phyloP scores from a whole-genome alignment of 1,140 invertebrate genomes.

The Uloborus diversus region DNA sequence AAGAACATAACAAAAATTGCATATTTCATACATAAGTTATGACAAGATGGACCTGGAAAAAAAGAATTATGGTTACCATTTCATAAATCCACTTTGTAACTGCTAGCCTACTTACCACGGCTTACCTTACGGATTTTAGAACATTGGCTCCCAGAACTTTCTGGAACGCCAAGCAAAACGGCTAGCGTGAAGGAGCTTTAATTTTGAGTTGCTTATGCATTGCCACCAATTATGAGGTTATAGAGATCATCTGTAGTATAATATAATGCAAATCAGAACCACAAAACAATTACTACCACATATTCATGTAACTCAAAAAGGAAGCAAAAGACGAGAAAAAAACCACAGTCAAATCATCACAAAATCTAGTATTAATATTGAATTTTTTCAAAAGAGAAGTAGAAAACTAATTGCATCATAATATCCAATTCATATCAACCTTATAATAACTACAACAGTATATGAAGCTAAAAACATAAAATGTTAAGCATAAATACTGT shows the following conservation, averaged over 20 bases:
- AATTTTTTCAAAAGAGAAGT: too few relatives aligned
- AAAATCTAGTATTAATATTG: too few relatives aligned
- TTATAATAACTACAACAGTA: too few relatives aligned
- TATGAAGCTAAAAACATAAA: too few relatives aligned
- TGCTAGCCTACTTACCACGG: constrained; percentile 42
- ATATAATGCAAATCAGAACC: constrained; percentile 46
- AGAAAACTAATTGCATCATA: too few relatives aligned
- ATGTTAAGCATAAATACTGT: too few relatives aligned
- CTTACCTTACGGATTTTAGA: constrained; percentile 27
- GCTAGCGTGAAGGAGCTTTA: constrained; percentile 33
- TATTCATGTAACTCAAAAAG: not conserved
- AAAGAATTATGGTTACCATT: constrained; percentile 1
- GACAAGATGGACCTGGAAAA: not conserved
- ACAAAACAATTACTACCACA: constrained; percentile 19
- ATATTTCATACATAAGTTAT: constrained; percentile 33
- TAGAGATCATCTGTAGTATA: constrained; percentile 49
- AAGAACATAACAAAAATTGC: constrained; percentile 51
- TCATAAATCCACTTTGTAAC: constrained; percentile 12
- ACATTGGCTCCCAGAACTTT: constrained; percentile 42
- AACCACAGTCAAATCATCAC: too few relatives aligned
- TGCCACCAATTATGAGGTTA: constrained; percentile 25
- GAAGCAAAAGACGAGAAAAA: not conserved
- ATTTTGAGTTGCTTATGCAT: constrained; percentile 39
- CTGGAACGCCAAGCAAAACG: constrained; percentile 36
- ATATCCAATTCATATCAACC: too few relatives aligned